phyloP scores from a whole-genome alignment of 2,113 vertebrate genomes.

The Oreotragus oreotragus region DNA sequence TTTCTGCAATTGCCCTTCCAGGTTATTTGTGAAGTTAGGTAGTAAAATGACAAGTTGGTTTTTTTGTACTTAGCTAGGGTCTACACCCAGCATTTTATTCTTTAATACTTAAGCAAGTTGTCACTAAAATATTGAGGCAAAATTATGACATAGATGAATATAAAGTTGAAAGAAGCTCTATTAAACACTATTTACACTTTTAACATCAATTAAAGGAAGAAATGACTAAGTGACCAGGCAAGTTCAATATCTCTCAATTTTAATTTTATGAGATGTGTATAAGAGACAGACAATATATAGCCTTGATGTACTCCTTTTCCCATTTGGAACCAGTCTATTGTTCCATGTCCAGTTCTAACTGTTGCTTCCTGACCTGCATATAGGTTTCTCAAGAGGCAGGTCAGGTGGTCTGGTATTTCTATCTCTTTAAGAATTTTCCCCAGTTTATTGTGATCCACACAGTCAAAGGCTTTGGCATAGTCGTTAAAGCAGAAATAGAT shows the following conservation, averaged over 20 bases:
- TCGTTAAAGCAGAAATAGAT: too few relatives aligned
- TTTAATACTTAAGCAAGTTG: neutral
- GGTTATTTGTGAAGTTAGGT: neutral
- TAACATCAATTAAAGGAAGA: neutral
- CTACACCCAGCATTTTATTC: neutral
- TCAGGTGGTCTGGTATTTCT: too few relatives aligned
- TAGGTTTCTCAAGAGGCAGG: too few relatives aligned
- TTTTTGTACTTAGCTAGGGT: neutral
- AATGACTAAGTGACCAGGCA: neutral
- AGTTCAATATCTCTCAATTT: neutral
- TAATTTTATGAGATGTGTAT: neutral
- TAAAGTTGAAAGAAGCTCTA: neutral
- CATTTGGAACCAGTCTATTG: too few relatives aligned
- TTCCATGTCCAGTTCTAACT: too few relatives aligned
- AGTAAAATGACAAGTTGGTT: neutral
- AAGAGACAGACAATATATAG: too few relatives aligned
- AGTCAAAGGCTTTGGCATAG: too few relatives aligned
- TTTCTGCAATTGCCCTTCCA: neutral
- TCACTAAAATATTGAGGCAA: neutral
- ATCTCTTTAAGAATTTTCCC: too few relatives aligned
- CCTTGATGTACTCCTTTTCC: too few relatives aligned
- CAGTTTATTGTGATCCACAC: too few relatives aligned
- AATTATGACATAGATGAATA: neutral
- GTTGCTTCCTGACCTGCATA: too few relatives aligned
- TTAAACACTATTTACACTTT: neutral